These are phyloP conservation scores for Dicrurus megarhynchus DNA, from an alignment of 2,113 vertebrate species.

Conservation along the genomic window DNA sequence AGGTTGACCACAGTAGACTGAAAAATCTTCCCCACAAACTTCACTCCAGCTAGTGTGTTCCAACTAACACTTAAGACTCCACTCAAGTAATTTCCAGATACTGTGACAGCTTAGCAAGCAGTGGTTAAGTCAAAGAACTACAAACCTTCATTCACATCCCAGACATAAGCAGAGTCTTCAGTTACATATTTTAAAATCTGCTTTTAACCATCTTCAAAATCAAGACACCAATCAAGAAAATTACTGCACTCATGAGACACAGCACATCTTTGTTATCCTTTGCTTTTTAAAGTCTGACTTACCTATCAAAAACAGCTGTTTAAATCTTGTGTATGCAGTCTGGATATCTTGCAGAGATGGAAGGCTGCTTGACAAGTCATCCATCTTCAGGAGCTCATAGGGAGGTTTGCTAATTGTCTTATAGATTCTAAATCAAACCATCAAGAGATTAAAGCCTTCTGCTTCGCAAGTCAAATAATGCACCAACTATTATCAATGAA, in stretches of 20 bases:
- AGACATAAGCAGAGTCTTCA: neutral
- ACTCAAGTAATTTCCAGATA: neutral
- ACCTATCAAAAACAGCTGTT: conserved; percentile 88
- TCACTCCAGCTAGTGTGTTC: neutral
- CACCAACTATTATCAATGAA: neutral
- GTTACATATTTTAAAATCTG: neutral
- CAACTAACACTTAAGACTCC: neutral
- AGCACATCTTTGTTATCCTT: neutral
- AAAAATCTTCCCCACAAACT: neutral
- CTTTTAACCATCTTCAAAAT: neutral
- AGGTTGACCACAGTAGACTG: neutral
- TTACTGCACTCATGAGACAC: neutral
- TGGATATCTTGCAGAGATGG: conserved; percentile 85
- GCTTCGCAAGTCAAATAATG: neutral
- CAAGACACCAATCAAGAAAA: neutral
- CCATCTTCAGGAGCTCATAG: conserved; percentile 78
- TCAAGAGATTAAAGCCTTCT: conserved; percentile 30
- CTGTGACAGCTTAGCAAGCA: neutral
- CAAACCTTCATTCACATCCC: neutral
- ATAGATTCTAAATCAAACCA: conserved; percentile 72
- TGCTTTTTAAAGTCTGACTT: conserved; percentile 40
- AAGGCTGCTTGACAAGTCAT: conserved; percentile 83
- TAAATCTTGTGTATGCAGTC: conserved; percentile 82
- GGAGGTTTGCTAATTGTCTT: conserved; percentile 77
- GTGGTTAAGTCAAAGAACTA: neutral